Base-by-base conservation (phyloP, 2,113 vertebrate genomes). In the Drymodes brunneopygia region DNA sequence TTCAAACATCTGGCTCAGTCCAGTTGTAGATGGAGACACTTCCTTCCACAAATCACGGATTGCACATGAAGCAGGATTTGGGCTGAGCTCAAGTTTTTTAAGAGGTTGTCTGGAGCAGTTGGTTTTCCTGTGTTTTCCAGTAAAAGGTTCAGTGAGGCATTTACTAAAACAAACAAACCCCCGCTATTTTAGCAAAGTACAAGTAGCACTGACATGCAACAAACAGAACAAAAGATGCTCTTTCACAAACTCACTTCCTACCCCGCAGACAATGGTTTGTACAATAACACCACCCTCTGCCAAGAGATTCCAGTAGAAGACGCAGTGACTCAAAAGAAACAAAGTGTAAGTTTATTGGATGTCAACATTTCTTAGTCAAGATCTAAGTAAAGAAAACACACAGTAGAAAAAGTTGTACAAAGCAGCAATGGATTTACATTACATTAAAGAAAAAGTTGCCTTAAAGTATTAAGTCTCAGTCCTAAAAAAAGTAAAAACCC, bases 331-430 rank as follows among this genome's bases (percentile, higher is more conserved):
- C 92, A 94, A 96, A 97, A 97, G 97, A 98, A 98, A 97, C 90
- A 96, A 97, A 97, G 97, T 97, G 90, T 97, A 97, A 97, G 97
- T 98, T 98, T 98, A 98, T 98, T 98, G 96, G 96, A 98, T 92
- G 95, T 95, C 96, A 97, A 97, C 95, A 95, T 94, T 91, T 97
- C 96, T 96, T 97, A 97, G 96, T 97, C 81, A 97, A 97, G 96
- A 96, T 97, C 97, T 97, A 97, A 97, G 95, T 97, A 97, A 98
- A 98, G 97, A 97, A 97, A 97, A 96, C 96, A 97, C 95, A 98
- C 89, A 81, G 95, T 88, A 97, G 94, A 98, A 98, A 97, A 62
- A 96, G 95, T 97, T 94, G 95, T 97, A 97, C 94, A 97, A 97
- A 97, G 96, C 97, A 97, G 97, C 97, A 96, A 97, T 95, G 96